Conservation (phyloP, 2,888 invertebrate species). For the Cryptophagus acutangulus region DNA sequence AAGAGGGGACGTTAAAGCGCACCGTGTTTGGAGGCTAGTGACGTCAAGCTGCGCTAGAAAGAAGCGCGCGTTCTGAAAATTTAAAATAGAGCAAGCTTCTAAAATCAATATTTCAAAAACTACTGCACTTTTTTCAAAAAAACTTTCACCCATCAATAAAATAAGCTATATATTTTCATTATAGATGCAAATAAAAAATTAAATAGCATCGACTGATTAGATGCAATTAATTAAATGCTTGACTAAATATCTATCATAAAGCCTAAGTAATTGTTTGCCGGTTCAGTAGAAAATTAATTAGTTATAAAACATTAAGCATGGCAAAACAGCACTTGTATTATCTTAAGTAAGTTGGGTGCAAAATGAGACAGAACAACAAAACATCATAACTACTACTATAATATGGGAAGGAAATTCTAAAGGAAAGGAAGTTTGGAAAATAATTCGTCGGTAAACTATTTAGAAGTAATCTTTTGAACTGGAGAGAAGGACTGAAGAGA, state of each 20-base stretch:
- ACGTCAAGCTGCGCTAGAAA: too few relatives aligned
- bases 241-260: neutral
- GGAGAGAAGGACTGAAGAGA: conserved; percentile 1
- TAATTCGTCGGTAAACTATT: conserved; percentile 28
- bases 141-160: too few relatives aligned
- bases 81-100: too few relatives aligned
- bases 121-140: too few relatives aligned
- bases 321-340: conserved; percentile 14
- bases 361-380: conserved; percentile 14
- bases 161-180: too few relatives aligned
- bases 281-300: conserved; percentile 10
- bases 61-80: too few relatives aligned
- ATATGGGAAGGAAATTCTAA: conserved; percentile 10
- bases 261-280: conserved; percentile 1
- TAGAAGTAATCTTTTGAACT: conserved; percentile 23
- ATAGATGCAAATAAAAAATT: too few relatives aligned
- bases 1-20: too few relatives aligned
- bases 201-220: neutral
- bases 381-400: conserved; percentile 12
- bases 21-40: too few relatives aligned
- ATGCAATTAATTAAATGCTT: neutral
- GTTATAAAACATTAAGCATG: conserved; percentile 14
- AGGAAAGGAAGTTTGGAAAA: conserved; percentile 20
- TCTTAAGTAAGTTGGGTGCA: conserved; percentile 6
- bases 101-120: too few relatives aligned